A percentile compares a stretch with the other conserved stretches of the same genome.
Conservation (phyloP, 2,888 invertebrate species). For the Gymnocheta viridis region DNA sequence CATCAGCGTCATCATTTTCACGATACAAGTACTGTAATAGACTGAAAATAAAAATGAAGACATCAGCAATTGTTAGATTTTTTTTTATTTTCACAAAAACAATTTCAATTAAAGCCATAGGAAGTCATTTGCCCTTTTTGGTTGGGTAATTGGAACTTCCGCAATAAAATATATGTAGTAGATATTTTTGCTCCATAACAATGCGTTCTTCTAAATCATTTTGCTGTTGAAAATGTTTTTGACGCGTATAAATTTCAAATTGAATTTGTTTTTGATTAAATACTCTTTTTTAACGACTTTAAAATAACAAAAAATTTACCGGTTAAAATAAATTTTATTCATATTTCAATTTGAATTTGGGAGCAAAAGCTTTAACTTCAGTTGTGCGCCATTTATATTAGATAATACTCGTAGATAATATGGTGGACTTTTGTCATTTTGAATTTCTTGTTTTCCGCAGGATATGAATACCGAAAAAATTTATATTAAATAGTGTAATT, state of each 20-base stretch:
- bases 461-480: no score
- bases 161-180: slow-evolving; percentile 37
- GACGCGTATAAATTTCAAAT: background rate
- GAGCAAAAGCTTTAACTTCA: no score
- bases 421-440: no score
- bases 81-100: slow-evolving; percentile 28
- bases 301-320: background rate
- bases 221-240: background rate
- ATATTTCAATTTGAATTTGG: no score
- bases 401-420: no score
- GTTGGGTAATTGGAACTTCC: slow-evolving; percentile 72
- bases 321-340: no score
- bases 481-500: no score
- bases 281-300: background rate
- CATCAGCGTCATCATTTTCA: slow-evolving; percentile 39
- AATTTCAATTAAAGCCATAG: slow-evolving; percentile 70
- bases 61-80: slow-evolving; percentile 61
- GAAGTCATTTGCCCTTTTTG: slow-evolving; percentile 71
- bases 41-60: slow-evolving; percentile 54
- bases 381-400: no score
- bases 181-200: background rate
- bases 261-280: slow-evolving; percentile 1
- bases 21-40: slow-evolving; percentile 43
- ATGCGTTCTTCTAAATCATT: slow-evolving; percentile 18
- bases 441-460: no score